These are phyloP conservation scores for Magallana nippona DNA, from an alignment of 2,888 invertebrate genomes.

Conservation along the genomic window DNA sequence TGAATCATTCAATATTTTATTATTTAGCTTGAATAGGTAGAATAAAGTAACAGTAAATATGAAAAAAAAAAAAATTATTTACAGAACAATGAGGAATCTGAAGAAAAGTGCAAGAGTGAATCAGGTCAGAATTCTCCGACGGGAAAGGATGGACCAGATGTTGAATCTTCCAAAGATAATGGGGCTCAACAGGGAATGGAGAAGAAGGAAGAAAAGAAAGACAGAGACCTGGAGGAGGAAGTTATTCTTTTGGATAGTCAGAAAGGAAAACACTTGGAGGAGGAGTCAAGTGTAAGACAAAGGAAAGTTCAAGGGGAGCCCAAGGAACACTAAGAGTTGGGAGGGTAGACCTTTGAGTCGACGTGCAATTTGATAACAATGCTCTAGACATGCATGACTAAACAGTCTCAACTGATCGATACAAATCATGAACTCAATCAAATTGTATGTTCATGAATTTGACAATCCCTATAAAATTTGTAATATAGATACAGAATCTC, in stretches of 20 bases:
- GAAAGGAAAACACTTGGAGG: constrained; percentile 52
- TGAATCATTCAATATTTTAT: too few species aligned
- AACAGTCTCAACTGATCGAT: too few species aligned
- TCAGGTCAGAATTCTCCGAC: not conserved
- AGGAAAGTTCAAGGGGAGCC: constrained; percentile 37
- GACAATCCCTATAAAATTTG: too few species aligned
- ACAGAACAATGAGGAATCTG: not conserved
- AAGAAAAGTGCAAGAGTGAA: constrained; percentile 8
- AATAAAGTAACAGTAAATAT: too few species aligned
- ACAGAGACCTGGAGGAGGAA: constrained; percentile 48
- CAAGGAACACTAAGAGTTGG: not conserved
- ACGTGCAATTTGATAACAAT: not conserved
- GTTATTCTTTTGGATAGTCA: constrained; percentile 51
- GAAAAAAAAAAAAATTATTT: too few species aligned
- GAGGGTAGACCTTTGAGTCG: not conserved
- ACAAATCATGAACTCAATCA: too few species aligned
- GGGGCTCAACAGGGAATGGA: too few species aligned
- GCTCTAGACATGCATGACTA: not conserved
- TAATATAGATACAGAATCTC: too few species aligned
- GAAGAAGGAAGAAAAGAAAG: constrained; percentile 35
- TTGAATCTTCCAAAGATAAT: not conserved
- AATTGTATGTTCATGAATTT: too few species aligned
- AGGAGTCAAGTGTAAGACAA: constrained; percentile 42
- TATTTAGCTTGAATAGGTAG: too few species aligned
- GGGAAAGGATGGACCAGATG: not conserved